Base-by-base conservation (phyloP, 2,888 invertebrate genomes). In the Coremacera marginata region DNA sequence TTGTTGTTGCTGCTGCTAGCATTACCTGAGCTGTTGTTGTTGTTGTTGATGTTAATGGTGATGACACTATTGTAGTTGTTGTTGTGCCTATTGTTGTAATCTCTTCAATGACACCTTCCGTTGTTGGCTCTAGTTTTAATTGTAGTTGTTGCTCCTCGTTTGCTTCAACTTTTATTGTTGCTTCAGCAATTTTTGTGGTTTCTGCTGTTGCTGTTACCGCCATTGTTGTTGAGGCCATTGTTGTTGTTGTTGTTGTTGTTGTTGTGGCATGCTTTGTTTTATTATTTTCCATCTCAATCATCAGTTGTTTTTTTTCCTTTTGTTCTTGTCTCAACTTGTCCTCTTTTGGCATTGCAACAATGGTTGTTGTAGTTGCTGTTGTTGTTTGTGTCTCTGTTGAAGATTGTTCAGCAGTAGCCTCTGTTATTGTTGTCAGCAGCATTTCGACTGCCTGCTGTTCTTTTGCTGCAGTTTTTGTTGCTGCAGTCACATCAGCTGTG, bases 401-500 rank as follows among this genome's bases (percentile, higher is more conserved):
- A 11, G 14, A 11, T 3, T 44, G 44, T 44, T 44, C 44, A 11
- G 44, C 3, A 44, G 44, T 11, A 44, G 14, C 11, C 3, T 44
- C 44, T 44, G 44, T 8, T 37, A 7, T 7, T 37, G 37, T 8
- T 37, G 37, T 44, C 44, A 44, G 3, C 14, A 44, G 44, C 14
- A 44, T 1, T 44, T 44, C 44, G 44, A 11, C 14, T 11, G 44
- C 44, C 2, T 44, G 44, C 44, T 78, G 44, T 76, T 75, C 49
- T 76, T 73, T 37, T 74, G 70, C 71, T 5, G 55, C 11, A n/a
- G 80, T 75, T 65, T 77, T 76, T 77, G 78, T 65, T 62, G 62
- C 62, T 73, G 77, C 60, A 70, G 80, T 70, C 62, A 76, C 79
- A 70, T 73, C 67, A 19, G 37, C 65, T 71, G 79, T 77, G 63